Conservation (phyloP, 2,797 vertebrate genomes). For the Sebastes matsubarae region DNA sequence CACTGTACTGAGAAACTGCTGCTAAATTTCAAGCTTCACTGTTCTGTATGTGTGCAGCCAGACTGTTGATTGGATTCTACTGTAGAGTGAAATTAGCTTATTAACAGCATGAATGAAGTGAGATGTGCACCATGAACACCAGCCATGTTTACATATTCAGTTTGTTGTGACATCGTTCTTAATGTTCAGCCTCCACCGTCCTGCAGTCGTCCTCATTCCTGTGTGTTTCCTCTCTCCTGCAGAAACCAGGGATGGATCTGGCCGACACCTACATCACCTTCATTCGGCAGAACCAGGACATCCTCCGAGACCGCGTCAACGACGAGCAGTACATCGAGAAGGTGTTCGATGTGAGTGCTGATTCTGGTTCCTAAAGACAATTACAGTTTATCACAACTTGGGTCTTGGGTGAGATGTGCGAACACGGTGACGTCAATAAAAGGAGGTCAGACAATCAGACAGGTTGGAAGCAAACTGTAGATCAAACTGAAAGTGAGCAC, state of each 20-base stretch:
- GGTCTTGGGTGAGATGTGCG: not conserved
- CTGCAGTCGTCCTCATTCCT: not conserved
- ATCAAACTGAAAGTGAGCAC: not conserved
- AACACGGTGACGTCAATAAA: not conserved
- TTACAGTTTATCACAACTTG: not conserved
- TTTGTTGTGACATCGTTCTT: not conserved
- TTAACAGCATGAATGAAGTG: not conserved
- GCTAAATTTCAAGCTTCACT: not conserved
- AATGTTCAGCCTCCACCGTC: not conserved
- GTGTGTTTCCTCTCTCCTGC: conserved; percentile 33
- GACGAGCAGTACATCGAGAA: conserved; percentile 94
- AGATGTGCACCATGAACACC: not conserved
- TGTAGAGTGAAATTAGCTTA: not conserved
- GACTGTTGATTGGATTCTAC: not conserved
- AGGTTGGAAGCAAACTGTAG: not conserved
- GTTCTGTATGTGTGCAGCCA: not conserved
- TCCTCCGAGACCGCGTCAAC: conserved; percentile 91
- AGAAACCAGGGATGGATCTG: conserved; percentile 96
- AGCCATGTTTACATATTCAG: not conserved
- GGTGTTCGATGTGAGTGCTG: conserved; percentile 93
- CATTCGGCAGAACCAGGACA: conserved; percentile 96
- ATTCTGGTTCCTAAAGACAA: not conserved
- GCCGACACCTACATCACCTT: conserved; percentile 97
- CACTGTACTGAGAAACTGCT: not conserved
- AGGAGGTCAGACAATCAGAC: not conserved